Base-by-base conservation (phyloP, 1,140 invertebrate genomes). In the Drosophila arawakana region DNA sequence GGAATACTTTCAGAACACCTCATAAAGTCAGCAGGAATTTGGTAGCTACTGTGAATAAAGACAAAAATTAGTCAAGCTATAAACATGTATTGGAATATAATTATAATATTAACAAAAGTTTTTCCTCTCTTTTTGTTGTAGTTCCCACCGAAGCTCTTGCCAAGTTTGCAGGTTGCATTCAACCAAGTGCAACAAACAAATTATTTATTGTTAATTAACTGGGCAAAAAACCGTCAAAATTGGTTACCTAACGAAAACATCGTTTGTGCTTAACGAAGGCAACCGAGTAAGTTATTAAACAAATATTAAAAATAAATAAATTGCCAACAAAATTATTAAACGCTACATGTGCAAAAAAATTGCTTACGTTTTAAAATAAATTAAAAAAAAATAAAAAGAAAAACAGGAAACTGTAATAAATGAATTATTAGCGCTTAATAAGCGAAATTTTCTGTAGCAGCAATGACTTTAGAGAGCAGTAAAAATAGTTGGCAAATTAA, bases 201-300 rank as follows among this genome's bases (percentile, higher is more conserved):
- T 47, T 67, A 47, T 35, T 44, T 41, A 43, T 47, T 57, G 34
- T 58, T 60, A 67, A 78, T 35, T 63, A 37, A 34, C 46, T 52
- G 37, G 55, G 43, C 61, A 62, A 66, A 69, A 80, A 81, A 78
- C 77, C 84, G 89, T 72, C 90, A 91, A 91, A 91, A 91, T 91
- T 91, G 90, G 90, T 88, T 91, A 91, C 76, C 76, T 91, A 86
- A 91, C 90, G 76, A 91, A 91, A 90, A 91, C 90, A 39, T 91
- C 90, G 76, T 91, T 91, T 91, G 90, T 91, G 74, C 75, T 91
- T 61, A 75, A 77, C 70, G 89, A 91, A 76, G 77, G 80, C 68
- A 89, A 65, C 70, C 77, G 74, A 77, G 90, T 91, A 75, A 91
- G 90, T 91, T 4, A 21, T 21, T 71, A 54, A 47, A 35, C 2